Percentiles rank a stretch among this genome's conserved stretches.
Conservation (phyloP, 2,797 vertebrate species). For the Pteronotus mesoamericanus region DNA sequence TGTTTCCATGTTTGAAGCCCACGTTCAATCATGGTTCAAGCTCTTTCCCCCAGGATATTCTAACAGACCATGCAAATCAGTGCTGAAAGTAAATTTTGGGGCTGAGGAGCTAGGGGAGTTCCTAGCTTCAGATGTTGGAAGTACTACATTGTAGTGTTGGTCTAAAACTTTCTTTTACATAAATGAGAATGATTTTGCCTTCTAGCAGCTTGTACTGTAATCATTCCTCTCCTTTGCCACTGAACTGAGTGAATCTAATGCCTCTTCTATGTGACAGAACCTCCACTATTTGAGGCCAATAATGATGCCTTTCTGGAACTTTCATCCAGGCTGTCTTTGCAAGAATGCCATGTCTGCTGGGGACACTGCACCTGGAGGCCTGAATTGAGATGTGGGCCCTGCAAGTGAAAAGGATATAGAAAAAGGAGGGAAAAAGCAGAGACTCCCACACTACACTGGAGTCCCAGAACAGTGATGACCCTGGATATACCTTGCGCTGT, state of each 20-base stretch:
- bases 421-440: neutral
- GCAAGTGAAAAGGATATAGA: neutral
- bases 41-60: neutral
- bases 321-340: neutral
- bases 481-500: accelerated
- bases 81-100: neutral
- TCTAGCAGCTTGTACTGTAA: neutral
- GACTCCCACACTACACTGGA: accelerated
- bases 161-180: neutral
- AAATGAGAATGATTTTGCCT: neutral
- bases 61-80: neutral
- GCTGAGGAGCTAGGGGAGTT: neutral
- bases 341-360: neutral
- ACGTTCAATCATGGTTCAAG: neutral
- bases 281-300: neutral
- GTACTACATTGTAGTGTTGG: neutral
- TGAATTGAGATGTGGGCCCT: neutral
- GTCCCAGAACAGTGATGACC: neutral
- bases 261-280: neutral
- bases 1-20: neutral
- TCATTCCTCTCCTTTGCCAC: neutral
- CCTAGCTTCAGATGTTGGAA: neutral
- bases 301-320: neutral
- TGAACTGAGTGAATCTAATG: neutral
- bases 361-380: neutral